Conservation (phyloP, 1,140 invertebrate genomes). For the Calephelis virginiensis region DNA sequence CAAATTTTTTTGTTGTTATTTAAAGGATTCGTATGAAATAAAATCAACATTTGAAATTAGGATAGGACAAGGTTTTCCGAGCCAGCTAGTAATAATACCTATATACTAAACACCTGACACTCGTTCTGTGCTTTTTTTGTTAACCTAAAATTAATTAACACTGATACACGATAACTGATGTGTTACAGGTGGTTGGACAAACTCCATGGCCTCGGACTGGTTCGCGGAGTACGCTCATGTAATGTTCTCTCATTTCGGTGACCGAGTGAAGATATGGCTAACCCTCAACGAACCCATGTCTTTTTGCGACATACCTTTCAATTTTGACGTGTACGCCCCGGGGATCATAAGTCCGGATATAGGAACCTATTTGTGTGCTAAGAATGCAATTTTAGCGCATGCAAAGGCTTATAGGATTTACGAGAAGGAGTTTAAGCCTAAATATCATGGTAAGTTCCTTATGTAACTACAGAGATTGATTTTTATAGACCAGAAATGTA, state of each 20-base stretch:
- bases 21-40: too few relatives aligned
- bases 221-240: conserved; percentile 82
- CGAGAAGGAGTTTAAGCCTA: conserved; percentile 29
- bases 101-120: too few relatives aligned
- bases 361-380: conserved; percentile 73
- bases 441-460: conserved; percentile 11
- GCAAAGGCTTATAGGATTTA: conserved; percentile 81
- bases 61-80: too few relatives aligned
- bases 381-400: conserved; percentile 78
- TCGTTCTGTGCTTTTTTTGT: too few relatives aligned
- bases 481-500: too few relatives aligned
- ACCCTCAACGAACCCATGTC: conserved; percentile 84
- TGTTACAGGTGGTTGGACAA: conserved; percentile 73
- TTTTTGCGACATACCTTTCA: conserved; percentile 68
- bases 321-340: conserved; percentile 28
- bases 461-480: too few relatives aligned
- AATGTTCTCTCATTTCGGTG: conserved; percentile 78
- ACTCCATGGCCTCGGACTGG: conserved; percentile 79
- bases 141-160: not conserved
- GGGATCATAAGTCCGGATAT: conserved; percentile 40
- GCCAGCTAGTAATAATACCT: too few relatives aligned
- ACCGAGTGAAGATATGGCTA: conserved; percentile 81
- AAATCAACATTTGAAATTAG: too few relatives aligned
- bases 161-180: not conserved
- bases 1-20: too few relatives aligned